Evolutionary conservation across 2,888 invertebrate species (phyloP).

Genomic region (Oxyteleia sp.): DNA sequence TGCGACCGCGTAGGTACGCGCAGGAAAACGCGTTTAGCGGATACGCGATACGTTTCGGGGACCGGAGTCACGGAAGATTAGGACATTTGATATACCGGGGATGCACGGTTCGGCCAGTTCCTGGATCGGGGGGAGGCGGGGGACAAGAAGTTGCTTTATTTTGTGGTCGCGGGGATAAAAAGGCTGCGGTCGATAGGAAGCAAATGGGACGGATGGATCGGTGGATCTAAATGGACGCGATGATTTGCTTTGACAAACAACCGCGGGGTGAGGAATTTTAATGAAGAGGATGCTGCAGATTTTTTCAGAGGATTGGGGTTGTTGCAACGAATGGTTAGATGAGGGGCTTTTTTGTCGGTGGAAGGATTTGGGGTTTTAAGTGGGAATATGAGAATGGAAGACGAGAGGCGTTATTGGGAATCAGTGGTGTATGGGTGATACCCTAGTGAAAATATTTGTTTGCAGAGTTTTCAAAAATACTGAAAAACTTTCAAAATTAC

Average conservation of each 20-base stretch:
- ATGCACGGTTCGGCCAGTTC: too few relatives aligned
- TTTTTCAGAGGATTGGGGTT: background rate
- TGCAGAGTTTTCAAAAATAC: too few relatives aligned
- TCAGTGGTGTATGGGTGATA: too few relatives aligned
- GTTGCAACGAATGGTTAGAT: background rate
- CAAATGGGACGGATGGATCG: background rate
- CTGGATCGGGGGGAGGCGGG: too few relatives aligned
- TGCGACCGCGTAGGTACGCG: constrained; percentile 16
- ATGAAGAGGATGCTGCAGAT: background rate
- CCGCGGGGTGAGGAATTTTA: constrained; percentile 10
- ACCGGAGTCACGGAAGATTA: too few relatives aligned
- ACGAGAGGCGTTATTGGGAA: too few relatives aligned
- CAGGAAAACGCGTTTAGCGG: constrained; percentile 35
- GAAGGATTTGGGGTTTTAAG: background rate
- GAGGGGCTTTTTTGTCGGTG: background rate
- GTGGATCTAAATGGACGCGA: background rate
- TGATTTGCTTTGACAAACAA: constrained; percentile 13
- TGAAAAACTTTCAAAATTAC: too few relatives aligned
- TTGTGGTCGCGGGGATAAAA: constrained; percentile 4
- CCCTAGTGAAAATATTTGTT: too few relatives aligned
- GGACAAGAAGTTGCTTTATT: too few relatives aligned
- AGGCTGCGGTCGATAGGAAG: constrained; percentile 8
- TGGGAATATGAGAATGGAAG: too few relatives aligned
- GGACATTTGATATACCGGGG: too few relatives aligned
- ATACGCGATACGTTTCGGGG: too few relatives aligned